These are phyloP conservation scores for Stegastes partitus DNA, from an alignment of 2,113 vertebrate genomes.

Conservation along the genomic window DNA sequence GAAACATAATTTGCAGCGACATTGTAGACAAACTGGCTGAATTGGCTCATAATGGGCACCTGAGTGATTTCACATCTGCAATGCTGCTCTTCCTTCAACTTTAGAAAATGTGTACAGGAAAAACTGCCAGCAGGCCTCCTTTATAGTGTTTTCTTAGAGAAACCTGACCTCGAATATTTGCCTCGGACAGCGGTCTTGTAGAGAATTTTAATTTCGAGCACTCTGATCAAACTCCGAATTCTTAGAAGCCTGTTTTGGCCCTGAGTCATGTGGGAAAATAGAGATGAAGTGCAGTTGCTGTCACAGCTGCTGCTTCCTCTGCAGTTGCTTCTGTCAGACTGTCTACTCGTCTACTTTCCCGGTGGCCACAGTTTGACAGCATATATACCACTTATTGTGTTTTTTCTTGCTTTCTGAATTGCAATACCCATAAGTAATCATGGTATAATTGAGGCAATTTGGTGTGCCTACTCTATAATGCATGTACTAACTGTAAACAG, in stretches of 20 bases:
- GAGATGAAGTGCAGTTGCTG: constrained; percentile 11
- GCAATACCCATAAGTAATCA: constrained; percentile 36
- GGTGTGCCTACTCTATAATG: constrained; percentile 34
- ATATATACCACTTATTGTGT: constrained; percentile 5
- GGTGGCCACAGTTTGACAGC: constrained; percentile 43
- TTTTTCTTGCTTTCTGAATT: constrained; percentile 28
- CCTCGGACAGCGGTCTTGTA: not conserved
- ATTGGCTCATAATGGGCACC: not conserved
- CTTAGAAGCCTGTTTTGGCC: constrained; percentile 3
- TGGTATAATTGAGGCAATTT: constrained; percentile 51
- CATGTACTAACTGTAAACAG: constrained; percentile 35
- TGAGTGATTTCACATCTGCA: not conserved
- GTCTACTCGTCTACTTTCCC: constrained; percentile 33
- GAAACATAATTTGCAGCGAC: not conserved
- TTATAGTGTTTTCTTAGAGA: not conserved
- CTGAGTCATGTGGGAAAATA: constrained; percentile 23
- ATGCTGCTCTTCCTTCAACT: not conserved
- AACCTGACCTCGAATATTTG: constrained; percentile 38
- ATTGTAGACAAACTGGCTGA: not conserved
- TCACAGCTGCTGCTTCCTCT: constrained; percentile 26
- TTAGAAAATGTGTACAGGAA: not conserved
- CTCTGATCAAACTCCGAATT: constrained; percentile 11
- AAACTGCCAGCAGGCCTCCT: not conserved
- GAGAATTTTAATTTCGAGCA: constrained; percentile 33
- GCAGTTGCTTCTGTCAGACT: constrained; percentile 29